phyloP scores from a whole-genome alignment of 2,797 vertebrate genomes.

The Onychomys leucogaster region DNA sequence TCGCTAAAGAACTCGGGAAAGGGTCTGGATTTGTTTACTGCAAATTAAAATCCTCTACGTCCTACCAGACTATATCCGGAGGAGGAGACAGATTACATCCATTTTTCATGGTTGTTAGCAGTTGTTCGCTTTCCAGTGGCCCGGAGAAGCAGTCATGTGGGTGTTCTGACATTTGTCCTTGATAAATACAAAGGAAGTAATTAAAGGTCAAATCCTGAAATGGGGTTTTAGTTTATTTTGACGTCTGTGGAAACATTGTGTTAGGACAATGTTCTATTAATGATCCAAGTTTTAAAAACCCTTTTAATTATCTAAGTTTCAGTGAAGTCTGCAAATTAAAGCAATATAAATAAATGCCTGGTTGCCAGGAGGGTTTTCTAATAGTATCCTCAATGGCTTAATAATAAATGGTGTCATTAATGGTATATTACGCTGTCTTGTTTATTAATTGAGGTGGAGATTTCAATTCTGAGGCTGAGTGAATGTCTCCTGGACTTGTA shows the following conservation, averaged over 20 bases:
- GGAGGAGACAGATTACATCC: constrained; percentile 22
- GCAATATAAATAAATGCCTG: constrained; percentile 66
- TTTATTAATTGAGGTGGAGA: constrained; percentile 47
- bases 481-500: not conserved
- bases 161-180: constrained; percentile 73
- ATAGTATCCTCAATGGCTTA: constrained; percentile 28
- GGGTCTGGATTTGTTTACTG: constrained; percentile 42
- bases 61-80: not conserved
- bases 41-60: constrained; percentile 19
- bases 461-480: not conserved
- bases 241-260: constrained; percentile 46
- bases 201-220: constrained; percentile 71
- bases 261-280: constrained; percentile 60
- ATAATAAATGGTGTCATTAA: constrained; percentile 52
- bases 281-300: constrained; percentile 70
- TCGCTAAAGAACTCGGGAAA: not conserved
- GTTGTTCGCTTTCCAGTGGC: constrained; percentile 11
- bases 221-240: constrained; percentile 71
- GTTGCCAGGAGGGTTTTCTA: constrained; percentile 33
- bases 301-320: constrained; percentile 67
- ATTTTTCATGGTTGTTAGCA: constrained; percentile 58
- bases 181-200: constrained; percentile 69
- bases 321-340: constrained; percentile 54
- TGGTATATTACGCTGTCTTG: not conserved
- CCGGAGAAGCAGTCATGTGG: not conserved